Percentiles rank a stretch among this genome's conserved stretches.
These are phyloP conservation scores for Camelus dromedarius DNA, from an alignment of 2,113 vertebrate genomes.

Conservation along the genomic window DNA sequence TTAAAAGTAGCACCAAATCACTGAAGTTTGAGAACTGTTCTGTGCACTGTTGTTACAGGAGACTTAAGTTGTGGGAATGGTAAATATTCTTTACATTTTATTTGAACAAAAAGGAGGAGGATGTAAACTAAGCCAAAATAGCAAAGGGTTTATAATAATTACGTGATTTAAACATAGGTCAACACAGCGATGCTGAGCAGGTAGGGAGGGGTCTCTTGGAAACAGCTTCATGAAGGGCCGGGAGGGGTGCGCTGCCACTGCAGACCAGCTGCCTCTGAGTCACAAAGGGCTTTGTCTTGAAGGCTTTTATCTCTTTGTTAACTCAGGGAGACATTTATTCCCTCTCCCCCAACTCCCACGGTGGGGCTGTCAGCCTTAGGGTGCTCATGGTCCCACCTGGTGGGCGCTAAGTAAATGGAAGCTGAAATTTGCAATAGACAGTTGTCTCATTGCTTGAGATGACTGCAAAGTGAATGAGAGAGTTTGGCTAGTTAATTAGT, in stretches of 20 bases:
- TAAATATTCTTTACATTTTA: background rate
- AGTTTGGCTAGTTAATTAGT: background rate
- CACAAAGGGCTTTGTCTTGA: background rate
- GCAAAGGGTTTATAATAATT: background rate
- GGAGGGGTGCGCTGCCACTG: background rate
- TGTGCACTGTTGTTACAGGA: rapidly evolving
- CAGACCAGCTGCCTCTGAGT: background rate
- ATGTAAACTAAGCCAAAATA: background rate
- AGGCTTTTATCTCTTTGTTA: no score
- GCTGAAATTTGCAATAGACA: rapidly evolving
- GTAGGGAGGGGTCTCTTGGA: background rate
- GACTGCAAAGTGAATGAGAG: background rate
- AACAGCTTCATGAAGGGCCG: background rate
- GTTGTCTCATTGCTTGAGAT: background rate
- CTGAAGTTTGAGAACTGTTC: rapidly evolving
- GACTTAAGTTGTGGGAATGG: background rate
- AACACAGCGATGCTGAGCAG: background rate
- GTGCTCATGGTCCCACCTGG: background rate
- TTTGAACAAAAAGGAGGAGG: background rate
- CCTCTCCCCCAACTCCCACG: rapidly evolving
- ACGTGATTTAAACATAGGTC: rapidly evolving
- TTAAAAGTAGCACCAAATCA: background rate
- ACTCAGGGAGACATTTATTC: background rate
- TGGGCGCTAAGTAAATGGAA: rapidly evolving
- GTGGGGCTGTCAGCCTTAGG: background rate